Base-by-base conservation (phyloP, 2,113 vertebrate species). In the Isichthys henryi region DNA sequence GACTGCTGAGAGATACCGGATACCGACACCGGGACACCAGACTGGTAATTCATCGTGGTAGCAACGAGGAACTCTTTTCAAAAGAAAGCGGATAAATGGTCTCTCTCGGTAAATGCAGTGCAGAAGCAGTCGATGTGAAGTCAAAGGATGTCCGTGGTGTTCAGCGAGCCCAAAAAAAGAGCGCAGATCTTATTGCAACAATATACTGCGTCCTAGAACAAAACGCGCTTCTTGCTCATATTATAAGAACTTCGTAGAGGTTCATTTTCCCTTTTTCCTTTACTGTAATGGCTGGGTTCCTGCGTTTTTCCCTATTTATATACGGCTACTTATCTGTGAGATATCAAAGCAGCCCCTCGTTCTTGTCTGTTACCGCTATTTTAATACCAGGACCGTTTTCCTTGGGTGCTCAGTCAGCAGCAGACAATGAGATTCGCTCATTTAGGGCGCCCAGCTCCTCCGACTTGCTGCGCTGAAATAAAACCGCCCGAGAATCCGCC, bases 21-120 rank as follows among this genome's bases (percentile, higher is more conserved):
- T 45, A 93, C 92, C 77, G 92, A 94, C 91, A 93, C 95, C 83
- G 95, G 95, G 93, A 96, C 96, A 92, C 94, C 92, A 86, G 96
- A 95, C 92, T 96, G 96, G 94, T 95, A 96, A 95, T 96, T 96
- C 96, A 96, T 96, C 85, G 92, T 90, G 88, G 88, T 88, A 89
- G 83, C n/a, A 53, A 62, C 27, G 35, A 84, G 74, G 87, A 88
- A 46, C 58, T 87, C 86, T 87, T 89, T 86, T 50, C 23, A 49
- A 53, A 48, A 88, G 91, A 53, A 89, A 89, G 92, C 88, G 89
- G 88, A 89, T 89, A 90, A 93, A 70, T 31, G 50, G 35, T n/a
- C 5, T 86, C 23, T 70, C 45, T 74, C 46, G 39, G 62, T 31
- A 5, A 8, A 27, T 39, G 58, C 45, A 53, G 31, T 46, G 86